Evolutionary conservation across 1,140 invertebrate species (phyloP), one percentile per base, ranked within the genome.

Genomic region (Plectrocnemia conspersa): DNA sequence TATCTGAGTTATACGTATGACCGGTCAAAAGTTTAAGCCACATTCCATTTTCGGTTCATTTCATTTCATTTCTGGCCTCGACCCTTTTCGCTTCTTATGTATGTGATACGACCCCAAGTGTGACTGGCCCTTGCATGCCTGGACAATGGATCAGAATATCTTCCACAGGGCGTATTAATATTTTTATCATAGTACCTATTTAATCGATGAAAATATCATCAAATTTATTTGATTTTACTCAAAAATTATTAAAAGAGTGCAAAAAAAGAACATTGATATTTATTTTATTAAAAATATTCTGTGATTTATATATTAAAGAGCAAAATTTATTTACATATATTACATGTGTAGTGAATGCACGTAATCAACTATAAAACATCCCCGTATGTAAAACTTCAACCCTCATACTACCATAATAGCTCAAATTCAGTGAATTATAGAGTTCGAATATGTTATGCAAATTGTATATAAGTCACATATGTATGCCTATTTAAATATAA

Each of bases 41-140:
- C 55, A 57, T 57, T 57, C 55, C 55, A 56, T 52, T 52, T 38
- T 46, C 48, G 55, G 19, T 52, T 36, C 55, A 48, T 52, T 57
- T 52, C 55, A 46, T 57, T 42, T 23, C 15, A 57, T 57, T 57
- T 48, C 29, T 36, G 41, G 35, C 25, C 40, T 36, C 19, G 18
- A 6, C 36, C 27, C 27, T 29, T 29, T 42, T 18, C 16, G 4
- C n/a, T n/a, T n/a, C 35, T 38, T 9, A 38, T 9, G 18, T 38
- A 38, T 38, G 5, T 38, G 18, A 5, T 7, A 16, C 35, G 35
- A 38, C 35, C 35, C 35, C n/a, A 7, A 29, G 6, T n/a, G 6
- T 6, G n/a, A 29, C 27, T 29, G 27, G n/a, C 27, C 27, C 27
- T 29, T n/a, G n/a, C 27, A 29, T n/a, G 27, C 27, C 18, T 16